Evolutionary conservation across 2,113 vertebrate genomes (phyloP).

Genomic region (Leuciscus idus): DNA sequence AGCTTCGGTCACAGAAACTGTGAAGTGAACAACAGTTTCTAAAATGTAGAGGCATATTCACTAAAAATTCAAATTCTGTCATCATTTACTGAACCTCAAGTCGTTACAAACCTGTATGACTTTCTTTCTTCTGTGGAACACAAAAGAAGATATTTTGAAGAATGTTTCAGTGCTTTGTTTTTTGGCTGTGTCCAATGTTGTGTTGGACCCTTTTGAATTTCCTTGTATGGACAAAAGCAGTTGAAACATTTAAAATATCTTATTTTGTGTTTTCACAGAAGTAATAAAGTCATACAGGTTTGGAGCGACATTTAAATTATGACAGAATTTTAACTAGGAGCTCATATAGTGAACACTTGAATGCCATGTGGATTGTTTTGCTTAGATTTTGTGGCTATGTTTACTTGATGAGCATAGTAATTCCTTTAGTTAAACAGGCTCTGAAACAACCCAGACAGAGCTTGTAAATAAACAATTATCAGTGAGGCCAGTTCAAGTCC

Average conservation of each 20-base stretch:
- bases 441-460: neutral
- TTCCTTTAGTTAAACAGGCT: neutral
- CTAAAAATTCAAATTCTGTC: neutral
- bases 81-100: neutral
- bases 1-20: too few species aligned
- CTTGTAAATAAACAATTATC: neutral
- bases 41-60: neutral
- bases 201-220: too few species aligned
- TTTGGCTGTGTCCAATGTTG: too few species aligned
- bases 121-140: too few species aligned
- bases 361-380: too few species aligned
- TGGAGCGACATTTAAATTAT: too few species aligned
- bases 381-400: neutral
- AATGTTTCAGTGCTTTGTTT: too few species aligned
- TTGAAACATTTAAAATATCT: too few species aligned
- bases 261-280: too few species aligned
- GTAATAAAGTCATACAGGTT: too few species aligned
- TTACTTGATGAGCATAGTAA: neutral
- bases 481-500: neutral
- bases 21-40: neutral
- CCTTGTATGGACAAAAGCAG: too few species aligned
- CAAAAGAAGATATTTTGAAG: too few species aligned
- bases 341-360: neutral
- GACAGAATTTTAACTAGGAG: neutral
- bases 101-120: neutral